Conservation (phyloP, 2,888 invertebrate species). For the Cetonia aurata region DNA sequence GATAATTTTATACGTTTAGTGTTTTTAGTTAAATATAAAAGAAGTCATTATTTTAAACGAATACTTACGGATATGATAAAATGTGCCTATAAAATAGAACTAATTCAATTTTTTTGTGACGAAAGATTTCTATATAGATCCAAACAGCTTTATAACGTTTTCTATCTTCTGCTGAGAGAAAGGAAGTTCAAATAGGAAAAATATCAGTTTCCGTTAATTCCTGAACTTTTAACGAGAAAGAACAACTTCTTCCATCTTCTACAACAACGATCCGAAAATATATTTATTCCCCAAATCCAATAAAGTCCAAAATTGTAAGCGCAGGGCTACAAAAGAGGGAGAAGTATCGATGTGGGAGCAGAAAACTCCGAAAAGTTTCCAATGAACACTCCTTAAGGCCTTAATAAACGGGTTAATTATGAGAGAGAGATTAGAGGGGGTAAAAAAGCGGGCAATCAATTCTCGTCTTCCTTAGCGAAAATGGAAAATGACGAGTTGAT, state of each 20-base stretch:
- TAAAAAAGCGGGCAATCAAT: slow-evolving; percentile 17
- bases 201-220: slow-evolving; percentile 3
- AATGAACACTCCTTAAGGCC: slow-evolving; percentile 13
- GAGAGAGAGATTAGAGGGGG: background rate
- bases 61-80: too few species aligned
- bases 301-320: background rate
- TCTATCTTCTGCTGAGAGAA: background rate
- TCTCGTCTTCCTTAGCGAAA: background rate
- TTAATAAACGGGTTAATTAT: slow-evolving; percentile 35
- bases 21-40: too few species aligned
- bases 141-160: background rate
- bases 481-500: background rate
- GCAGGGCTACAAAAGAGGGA: too few species aligned
- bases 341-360: background rate
- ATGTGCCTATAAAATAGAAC: too few species aligned
- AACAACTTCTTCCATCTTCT: slow-evolving; percentile 5
- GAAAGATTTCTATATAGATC: too few species aligned
- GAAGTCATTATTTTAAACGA: too few species aligned
- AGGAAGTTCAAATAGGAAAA: background rate
- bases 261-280: slow-evolving; percentile 6
- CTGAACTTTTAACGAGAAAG: slow-evolving; percentile 17
- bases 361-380: slow-evolving; percentile 28
- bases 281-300: slow-evolving; percentile 13
- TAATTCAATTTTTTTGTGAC: too few species aligned
- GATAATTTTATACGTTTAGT: too few species aligned